These are phyloP conservation scores for Misgurnus mizolepis DNA, from an alignment of 2,113 vertebrate genomes.

Conservation along the genomic window DNA sequence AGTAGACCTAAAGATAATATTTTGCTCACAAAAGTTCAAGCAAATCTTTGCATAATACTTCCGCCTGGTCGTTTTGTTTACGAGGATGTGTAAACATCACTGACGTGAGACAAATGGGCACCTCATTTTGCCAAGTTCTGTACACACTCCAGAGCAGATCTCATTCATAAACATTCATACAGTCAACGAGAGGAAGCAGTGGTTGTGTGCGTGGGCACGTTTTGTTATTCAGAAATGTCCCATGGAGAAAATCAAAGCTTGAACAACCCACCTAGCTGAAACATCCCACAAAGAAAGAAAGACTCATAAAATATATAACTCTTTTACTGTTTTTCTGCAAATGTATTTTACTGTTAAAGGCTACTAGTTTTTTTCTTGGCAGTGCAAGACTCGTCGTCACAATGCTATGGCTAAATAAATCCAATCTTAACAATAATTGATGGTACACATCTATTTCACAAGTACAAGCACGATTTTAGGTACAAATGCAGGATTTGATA, in stretches of 20 bases:
- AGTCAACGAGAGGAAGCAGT: background rate
- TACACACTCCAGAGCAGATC: conserved; percentile 15
- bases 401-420: too few relatives aligned
- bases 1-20: background rate
- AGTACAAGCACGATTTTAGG: too few relatives aligned
- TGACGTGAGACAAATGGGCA: conserved; percentile 3
- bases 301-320: too few relatives aligned
- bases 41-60: conserved; percentile 9
- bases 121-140: conserved; percentile 5
- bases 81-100: conserved; percentile 20
- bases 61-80: conserved; percentile 17
- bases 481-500: too few relatives aligned
- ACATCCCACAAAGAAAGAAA: conserved; percentile 7
- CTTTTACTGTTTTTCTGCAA: too few relatives aligned
- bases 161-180: conserved; percentile 29
- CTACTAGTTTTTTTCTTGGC: too few relatives aligned
- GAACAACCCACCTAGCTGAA: too few relatives aligned
- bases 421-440: too few relatives aligned
- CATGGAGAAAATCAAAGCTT: background rate
- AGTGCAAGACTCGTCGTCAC: too few relatives aligned
- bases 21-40: conserved; percentile 3
- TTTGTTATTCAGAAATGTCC: background rate
- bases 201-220: background rate
- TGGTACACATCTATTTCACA: too few relatives aligned
- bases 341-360: too few relatives aligned